Evolutionary conservation across 2,113 vertebrate genomes (phyloP), one percentile per base, ranked within the genome.

Genomic region (Paracyprichromis sp.): DNA sequence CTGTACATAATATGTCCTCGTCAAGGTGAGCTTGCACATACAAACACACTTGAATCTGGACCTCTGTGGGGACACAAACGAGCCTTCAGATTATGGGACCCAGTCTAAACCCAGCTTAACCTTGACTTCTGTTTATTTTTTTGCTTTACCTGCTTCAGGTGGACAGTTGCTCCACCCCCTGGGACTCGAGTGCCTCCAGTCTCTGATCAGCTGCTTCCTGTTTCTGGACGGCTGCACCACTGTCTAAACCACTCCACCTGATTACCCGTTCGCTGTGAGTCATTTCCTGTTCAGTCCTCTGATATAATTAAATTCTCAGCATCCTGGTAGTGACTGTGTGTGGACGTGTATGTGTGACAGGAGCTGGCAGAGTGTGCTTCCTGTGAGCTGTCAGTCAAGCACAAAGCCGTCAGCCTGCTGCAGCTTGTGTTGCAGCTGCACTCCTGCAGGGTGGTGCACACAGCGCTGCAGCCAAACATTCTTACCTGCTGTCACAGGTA

Each of bases 381-480:
- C 4, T 7, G 56, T 31, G 83, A 88, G 12, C 16, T 24, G 38
- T 17, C 50, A 0, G 61, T 50, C 1, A 6, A 24, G 6, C 4
- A 4, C 9, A 43, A 10, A 24, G 24, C 34, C 1, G 2, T 83
- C 3, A 5, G 21, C 4, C 93, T 98, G 31, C 85, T 99, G 90
- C 93, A 93, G 59, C 66, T 97, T 76, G 96, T 97, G 36, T 95
- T 95, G 80, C 96, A 95, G 63, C 16, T 34, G 59, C 29, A 63
- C 16, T 63, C 9, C 29, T 63, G 29, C 16, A 63, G 29, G 29
- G 95, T 98, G 85, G 94, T 98, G 83, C 97, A 97, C 6, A 97
- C 97, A 83, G 96, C 96, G 53, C 95, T 98, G 90, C 94, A 95
- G 71, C 95, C 96, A 61, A 88, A 94, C 93, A 17, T 81, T 24